Percentiles rank a stretch among this genome's conserved stretches.
Evolutionary conservation across 2,797 vertebrate genomes (phyloP).

Genomic region (Lophotriccus pileatus): DNA sequence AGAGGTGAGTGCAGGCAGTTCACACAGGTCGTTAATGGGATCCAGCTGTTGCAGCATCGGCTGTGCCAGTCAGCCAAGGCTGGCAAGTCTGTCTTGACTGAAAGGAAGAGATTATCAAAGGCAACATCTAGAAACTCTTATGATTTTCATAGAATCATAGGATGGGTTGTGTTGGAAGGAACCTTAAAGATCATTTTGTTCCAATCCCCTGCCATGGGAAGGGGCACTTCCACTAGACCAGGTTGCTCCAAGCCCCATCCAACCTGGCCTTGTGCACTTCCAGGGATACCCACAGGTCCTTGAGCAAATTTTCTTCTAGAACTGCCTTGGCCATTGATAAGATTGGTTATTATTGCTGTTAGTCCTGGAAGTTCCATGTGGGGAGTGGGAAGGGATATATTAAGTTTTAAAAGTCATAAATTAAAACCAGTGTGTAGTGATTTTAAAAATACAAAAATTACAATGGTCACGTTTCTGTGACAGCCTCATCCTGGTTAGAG

Average conservation of each 20-base stretch:
- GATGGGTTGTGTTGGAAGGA: background rate
- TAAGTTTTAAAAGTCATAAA: background rate
- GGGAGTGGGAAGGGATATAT: background rate
- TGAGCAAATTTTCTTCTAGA: background rate
- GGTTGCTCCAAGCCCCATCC: background rate
- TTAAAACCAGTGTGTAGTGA: background rate
- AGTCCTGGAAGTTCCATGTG: background rate
- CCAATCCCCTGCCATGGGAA: background rate
- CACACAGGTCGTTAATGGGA: background rate
- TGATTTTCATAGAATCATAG: background rate
- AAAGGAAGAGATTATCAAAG: background rate
- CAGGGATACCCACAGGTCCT: background rate
- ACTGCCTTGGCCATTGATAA: background rate
- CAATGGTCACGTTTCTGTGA: background rate
- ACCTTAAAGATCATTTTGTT: background rate
- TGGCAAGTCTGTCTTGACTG: background rate
- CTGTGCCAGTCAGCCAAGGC: background rate
- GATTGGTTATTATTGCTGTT: background rate
- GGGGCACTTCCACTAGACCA: background rate
- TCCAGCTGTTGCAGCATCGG: background rate
- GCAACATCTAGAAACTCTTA: background rate
- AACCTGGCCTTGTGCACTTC: background rate
- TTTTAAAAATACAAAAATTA: background rate
- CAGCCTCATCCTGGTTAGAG: background rate
- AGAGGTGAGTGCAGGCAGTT: background rate